Evolutionary conservation across 2,797 vertebrate species (phyloP), one percentile per base, ranked within the genome.

Genomic region (Sternotherus odoratus): DNA sequence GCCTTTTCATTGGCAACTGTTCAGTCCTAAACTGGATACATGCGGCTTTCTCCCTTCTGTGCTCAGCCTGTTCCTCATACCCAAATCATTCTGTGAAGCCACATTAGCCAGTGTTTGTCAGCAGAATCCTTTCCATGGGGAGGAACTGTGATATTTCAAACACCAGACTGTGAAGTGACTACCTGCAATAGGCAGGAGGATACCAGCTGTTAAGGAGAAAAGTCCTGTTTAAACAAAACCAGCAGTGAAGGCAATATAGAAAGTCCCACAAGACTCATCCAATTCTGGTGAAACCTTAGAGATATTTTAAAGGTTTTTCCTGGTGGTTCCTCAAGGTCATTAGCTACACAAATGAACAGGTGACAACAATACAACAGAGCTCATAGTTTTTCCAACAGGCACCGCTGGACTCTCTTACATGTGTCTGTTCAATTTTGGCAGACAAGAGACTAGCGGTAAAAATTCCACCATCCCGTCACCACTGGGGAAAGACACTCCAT

Each of bases 401-500:
- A 80, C 7, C 77, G 12, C 26, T 75, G 26, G 39, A 75, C 24
- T 75, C 24, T 75, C 24, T 48, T 48, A 48, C 30, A 23, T 28
- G 9, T 26, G 9, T 26, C 28, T 33, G 26, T 17, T 85, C 80
- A 63, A 54, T 10, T 21, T 26, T 6, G 15, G 36, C 30, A 21
- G 11, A 53, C 77, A 46, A 39, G 50, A 49, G 43, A 53, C 83
- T 24, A 10, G 50, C 11, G 13, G 13, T 43, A 74, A 30, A 43
- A 54, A 54, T 5, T 48, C 23, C 43, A 51, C 2, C 0, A 0
- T 30, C 54, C 39, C 4, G 9, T 77, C 48, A 63, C 63, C 79
- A 83, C 85, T 0, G 1, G 83, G 77, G 30, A 95, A 95, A 60
- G 83, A 1, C 2, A 13, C 11, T 86, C 50, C 69, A 50, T 54